These are phyloP conservation scores for Cryptus viduatorius DNA, from an alignment of 2,888 invertebrate species.

Conservation along the genomic window DNA sequence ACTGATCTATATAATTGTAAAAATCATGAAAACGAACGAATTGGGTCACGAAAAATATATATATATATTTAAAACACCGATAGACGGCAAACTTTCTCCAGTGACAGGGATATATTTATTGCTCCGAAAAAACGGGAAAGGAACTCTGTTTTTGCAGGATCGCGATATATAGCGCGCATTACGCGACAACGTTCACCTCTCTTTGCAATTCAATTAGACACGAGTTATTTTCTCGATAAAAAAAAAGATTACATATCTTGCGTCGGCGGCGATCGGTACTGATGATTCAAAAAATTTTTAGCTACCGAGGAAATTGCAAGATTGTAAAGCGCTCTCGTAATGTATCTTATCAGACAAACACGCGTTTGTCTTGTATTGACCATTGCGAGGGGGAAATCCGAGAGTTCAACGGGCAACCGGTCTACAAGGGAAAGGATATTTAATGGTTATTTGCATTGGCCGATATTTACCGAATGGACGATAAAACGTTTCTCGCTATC, in stretches of 20 bases:
- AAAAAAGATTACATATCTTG: background rate
- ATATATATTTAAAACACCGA: background rate
- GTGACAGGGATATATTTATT: background rate
- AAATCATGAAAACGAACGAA: background rate
- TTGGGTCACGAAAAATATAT: background rate
- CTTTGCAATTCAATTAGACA: background rate
- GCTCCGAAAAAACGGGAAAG: background rate
- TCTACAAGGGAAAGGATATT: conserved; percentile 13
- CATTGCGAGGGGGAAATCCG: conserved; percentile 1
- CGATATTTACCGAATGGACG: conserved; percentile 4
- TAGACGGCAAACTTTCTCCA: background rate
- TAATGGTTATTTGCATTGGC: conserved; percentile 1
- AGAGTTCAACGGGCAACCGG: conserved; percentile 27
- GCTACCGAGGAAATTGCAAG: conserved; percentile 1
- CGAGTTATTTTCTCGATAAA: background rate
- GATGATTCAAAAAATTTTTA: background rate
- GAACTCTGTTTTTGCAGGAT: background rate
- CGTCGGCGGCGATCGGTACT: background rate
- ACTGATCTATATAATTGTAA: background rate
- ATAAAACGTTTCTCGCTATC: conserved; percentile 3
- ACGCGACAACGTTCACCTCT: background rate
- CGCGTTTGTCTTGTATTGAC: background rate
- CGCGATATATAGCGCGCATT: background rate
- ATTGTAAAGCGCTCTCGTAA: background rate
- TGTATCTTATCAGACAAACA: conserved; percentile 10